Percentiles rank a stretch among this genome's conserved stretches.
phyloP scores from a whole-genome alignment of 2,888 invertebrate species.

The Spicauda simplicius region DNA sequence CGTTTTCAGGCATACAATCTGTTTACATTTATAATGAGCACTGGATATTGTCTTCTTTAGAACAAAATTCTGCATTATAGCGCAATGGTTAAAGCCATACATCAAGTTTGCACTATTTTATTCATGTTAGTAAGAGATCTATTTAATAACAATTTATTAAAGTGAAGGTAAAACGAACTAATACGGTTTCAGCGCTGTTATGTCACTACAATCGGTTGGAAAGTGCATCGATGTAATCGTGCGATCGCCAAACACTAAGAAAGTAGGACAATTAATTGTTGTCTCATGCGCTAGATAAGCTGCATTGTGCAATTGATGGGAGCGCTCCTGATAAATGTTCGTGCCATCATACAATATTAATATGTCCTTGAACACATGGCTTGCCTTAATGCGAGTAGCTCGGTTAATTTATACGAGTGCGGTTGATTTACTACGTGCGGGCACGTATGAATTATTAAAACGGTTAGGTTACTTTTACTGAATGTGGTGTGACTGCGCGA shows the following conservation, averaged over 20 bases:
- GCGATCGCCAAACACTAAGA: conserved; percentile 54
- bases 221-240: conserved; percentile 62
- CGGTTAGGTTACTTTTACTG: conserved; percentile 61
- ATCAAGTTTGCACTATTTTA: background rate
- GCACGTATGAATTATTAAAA: conserved; percentile 49
- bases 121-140: background rate
- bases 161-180: conserved; percentile 34
- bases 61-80: no score
- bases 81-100: no score
- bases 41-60: no score
- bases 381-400: conserved; percentile 8
- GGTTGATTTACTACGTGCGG: conserved; percentile 30
- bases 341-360: conserved; percentile 68
- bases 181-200: conserved; percentile 48
- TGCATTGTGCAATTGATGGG: conserved; percentile 77
- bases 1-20: no score
- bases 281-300: conserved; percentile 74
- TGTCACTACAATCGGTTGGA: conserved; percentile 61
- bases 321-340: conserved; percentile 62
- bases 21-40: no score
- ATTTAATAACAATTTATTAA: conserved; percentile 18
- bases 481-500: conserved; percentile 46
- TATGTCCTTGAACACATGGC: conserved; percentile 73
- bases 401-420: conserved; percentile 6
- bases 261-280: conserved; percentile 75